A percentile compares a stretch with the other conserved stretches of the same genome.
Evolutionary conservation across 2,888 invertebrate genomes (phyloP).

Genomic region (Cerastis rubricosa): DNA sequence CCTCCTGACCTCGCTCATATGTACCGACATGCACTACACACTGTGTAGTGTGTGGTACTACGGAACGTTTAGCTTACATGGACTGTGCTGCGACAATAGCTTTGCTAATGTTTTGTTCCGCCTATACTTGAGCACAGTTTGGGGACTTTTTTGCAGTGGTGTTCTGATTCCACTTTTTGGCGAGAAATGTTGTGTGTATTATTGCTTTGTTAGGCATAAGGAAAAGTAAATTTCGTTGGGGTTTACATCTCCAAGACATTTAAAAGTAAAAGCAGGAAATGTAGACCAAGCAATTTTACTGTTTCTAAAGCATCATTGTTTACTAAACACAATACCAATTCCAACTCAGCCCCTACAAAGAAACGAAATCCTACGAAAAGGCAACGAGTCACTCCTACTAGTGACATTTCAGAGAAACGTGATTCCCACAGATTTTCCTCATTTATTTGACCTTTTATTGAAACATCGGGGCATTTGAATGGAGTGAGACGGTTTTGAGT

Average conservation of each 20-base stretch:
- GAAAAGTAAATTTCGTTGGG: neutral
- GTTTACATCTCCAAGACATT: slow-evolving; percentile 10
- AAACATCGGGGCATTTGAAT: slow-evolving; percentile 46
- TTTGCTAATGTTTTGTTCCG: slow-evolving; percentile 16
- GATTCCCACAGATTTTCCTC: slow-evolving; percentile 49
- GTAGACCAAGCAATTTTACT: neutral
- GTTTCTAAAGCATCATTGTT: slow-evolving; percentile 37
- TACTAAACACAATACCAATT: slow-evolving; percentile 28
- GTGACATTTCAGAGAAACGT: slow-evolving; percentile 46
- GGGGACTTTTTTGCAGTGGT: neutral
- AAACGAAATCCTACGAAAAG: slow-evolving; percentile 43
- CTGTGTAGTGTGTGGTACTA: no score
- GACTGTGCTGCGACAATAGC: slow-evolving; percentile 18
- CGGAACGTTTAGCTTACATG: slow-evolving; percentile 32
- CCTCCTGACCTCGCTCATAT: slow-evolving; percentile 51
- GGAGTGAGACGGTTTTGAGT: slow-evolving; percentile 27
- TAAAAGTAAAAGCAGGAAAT: neutral
- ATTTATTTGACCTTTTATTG: slow-evolving; percentile 40
- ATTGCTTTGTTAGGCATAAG: neutral
- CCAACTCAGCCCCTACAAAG: slow-evolving; percentile 7
- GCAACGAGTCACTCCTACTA: slow-evolving; percentile 28
- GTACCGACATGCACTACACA: slow-evolving; percentile 19
- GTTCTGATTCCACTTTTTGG: neutral
- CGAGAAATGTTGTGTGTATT: neutral
- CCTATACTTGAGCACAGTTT: neutral